Conservation (phyloP, 2,888 invertebrate genomes). For the Drosophila ezoana region DNA sequence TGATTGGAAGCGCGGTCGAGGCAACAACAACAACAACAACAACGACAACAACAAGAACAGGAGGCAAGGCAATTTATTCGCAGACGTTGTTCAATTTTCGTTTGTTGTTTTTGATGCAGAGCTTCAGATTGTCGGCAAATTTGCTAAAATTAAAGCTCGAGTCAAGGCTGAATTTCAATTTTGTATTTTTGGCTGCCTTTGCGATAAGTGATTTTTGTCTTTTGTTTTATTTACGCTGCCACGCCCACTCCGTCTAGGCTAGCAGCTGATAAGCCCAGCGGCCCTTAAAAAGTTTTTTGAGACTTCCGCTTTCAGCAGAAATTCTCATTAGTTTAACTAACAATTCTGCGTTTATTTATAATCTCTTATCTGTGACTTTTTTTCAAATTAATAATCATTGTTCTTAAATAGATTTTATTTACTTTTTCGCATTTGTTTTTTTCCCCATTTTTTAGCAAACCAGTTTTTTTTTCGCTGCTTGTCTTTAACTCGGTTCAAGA, state of each 20-base stretch:
- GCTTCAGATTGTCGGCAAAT: slow-evolving; percentile 66
- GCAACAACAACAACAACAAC: slow-evolving; percentile 19
- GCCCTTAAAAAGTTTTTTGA: not conserved
- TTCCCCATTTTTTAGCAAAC: not conserved
- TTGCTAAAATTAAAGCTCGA: slow-evolving; percentile 61
- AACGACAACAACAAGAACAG: slow-evolving; percentile 35
- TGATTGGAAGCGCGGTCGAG: slow-evolving; percentile 57
- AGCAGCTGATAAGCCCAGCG: slow-evolving; percentile 38
- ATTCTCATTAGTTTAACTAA: not conserved
- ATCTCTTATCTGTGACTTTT: not conserved
- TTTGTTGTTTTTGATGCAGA: slow-evolving; percentile 38
- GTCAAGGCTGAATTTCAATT: slow-evolving; percentile 57
- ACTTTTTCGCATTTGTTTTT: not conserved
- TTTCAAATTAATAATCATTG: not conserved
- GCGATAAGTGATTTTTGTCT: slow-evolving; percentile 38
- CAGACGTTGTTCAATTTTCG: slow-evolving; percentile 48
- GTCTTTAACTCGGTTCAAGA: not conserved
- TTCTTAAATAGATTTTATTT: not conserved
- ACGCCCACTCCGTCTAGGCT: not conserved
- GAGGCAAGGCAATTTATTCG: slow-evolving; percentile 41
- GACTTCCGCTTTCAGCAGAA: slow-evolving; percentile 6
- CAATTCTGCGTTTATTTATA: slow-evolving; percentile 2
- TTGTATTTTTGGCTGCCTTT: not conserved
- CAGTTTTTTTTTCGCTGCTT: not conserved
- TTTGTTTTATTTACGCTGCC: slow-evolving; percentile 1